Conservation (phyloP, 2,797 vertebrate genomes). For the Enteromius mattozi region DNA sequence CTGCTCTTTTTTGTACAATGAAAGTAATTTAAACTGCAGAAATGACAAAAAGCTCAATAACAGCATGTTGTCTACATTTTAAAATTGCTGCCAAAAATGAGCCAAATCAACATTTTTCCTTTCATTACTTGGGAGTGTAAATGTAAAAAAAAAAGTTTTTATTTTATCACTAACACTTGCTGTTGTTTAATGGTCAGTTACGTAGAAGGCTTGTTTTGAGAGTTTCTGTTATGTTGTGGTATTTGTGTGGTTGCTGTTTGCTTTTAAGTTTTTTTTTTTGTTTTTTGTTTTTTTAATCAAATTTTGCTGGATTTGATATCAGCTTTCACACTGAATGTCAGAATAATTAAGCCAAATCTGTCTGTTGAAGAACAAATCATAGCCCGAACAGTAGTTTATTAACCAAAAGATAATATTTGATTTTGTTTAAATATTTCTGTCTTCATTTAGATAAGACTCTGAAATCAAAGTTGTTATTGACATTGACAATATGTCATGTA, state of each 20-base stretch:
- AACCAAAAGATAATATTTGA: background rate
- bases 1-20: background rate
- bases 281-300: background rate
- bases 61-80: background rate
- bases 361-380: background rate
- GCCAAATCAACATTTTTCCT: background rate
- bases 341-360: background rate
- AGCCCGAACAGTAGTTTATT: background rate
- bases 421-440: background rate
- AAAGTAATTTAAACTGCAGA: background rate
- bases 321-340: background rate
- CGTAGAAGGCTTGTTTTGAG: background rate
- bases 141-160: background rate
- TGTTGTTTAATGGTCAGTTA: background rate
- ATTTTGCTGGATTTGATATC: background rate
- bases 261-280: background rate
- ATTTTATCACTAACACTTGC: background rate
- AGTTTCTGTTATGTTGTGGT: background rate
- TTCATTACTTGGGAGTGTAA: background rate
- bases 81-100: background rate
- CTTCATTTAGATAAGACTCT: too few relatives aligned
- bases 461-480: background rate
- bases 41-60: background rate
- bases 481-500: background rate
- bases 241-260: background rate